Evolutionary conservation across 2,888 invertebrate species (phyloP), one percentile per base, ranked within the genome.

Genomic region (Incurvaria masculella): DNA sequence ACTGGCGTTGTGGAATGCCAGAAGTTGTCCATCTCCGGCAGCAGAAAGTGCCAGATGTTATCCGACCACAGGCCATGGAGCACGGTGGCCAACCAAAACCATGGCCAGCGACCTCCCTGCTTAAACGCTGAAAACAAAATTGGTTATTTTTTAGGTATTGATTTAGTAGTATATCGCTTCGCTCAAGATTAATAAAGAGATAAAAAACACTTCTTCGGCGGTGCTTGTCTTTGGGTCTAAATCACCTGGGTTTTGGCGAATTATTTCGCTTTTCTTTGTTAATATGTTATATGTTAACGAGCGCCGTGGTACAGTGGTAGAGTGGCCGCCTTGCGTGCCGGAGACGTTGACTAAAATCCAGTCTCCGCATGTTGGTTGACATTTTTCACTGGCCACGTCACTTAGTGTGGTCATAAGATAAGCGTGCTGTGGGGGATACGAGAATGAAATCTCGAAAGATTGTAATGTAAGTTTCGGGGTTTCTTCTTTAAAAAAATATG

Each of bases 1-100:
- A 91, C 64, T 1, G 88, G 85, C 1, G 87, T 83, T 68, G 87
- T 89, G 1, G 89, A 87, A 62, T 91, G 91, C 91, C 91, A 92
- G 66, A 89, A 91, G 63, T 89, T 91, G 68, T 91, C 89, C 51
- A 87, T 85, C 52, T 89, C 87, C 0, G 89, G 88, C 18, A 88
- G 59, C 52, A 81, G 79, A 60, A 89, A 86, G 54, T 84, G 84
- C 60, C 90, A 73, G 56, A 82, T 80, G 67, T 91, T 91, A 21
- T 88, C 83, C 0, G 85, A 79, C 48, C 64, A 67, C 2, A 90
- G 56, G 2, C 91, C 91, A 61, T 91, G 89, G 2, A 89, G 65
- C n/a, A 89, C 62, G 1, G 85, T 83, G 1, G 80, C 85, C 17
- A 91, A 57, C 91, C 91, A 91, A 46, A 90, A 75, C 67, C 86